phyloP scores from a whole-genome alignment of 2,113 vertebrate genomes.

The Lates calcarifer region DNA sequence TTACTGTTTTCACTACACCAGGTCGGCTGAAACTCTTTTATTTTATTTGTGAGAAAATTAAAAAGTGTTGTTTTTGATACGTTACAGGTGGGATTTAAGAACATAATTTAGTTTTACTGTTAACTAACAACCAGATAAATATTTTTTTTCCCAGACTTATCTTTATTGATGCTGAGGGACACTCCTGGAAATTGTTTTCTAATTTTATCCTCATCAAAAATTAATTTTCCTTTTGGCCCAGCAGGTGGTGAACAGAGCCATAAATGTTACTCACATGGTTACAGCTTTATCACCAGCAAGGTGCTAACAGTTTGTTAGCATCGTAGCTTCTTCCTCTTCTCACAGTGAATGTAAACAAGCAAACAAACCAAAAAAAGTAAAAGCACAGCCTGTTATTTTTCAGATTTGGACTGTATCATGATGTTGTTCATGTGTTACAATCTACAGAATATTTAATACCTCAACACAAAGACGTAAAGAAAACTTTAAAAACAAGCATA shows the following conservation, averaged over 20 bases:
- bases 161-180: neutral
- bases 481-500: too few species aligned
- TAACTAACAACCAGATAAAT: neutral
- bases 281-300: neutral
- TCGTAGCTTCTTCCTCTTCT: neutral
- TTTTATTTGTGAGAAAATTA: conserved; percentile 16
- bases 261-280: neutral
- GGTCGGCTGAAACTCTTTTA: neutral
- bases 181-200: neutral
- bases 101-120: neutral
- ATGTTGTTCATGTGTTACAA: too few species aligned
- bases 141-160: neutral
- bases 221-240: neutral
- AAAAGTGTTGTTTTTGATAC: neutral
- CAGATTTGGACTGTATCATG: neutral
- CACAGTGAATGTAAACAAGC: neutral
- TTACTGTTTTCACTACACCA: conserved; percentile 7
- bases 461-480: too few species aligned
- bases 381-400: neutral
- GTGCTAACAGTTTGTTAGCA: neutral
- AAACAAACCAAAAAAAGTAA: too few species aligned
- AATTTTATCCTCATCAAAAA: conserved; percentile 4
- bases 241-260: neutral
- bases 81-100: neutral
- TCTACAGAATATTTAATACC: too few species aligned